Base-by-base conservation (phyloP, 2,888 invertebrate genomes). In the Bimastos eiseni region DNA sequence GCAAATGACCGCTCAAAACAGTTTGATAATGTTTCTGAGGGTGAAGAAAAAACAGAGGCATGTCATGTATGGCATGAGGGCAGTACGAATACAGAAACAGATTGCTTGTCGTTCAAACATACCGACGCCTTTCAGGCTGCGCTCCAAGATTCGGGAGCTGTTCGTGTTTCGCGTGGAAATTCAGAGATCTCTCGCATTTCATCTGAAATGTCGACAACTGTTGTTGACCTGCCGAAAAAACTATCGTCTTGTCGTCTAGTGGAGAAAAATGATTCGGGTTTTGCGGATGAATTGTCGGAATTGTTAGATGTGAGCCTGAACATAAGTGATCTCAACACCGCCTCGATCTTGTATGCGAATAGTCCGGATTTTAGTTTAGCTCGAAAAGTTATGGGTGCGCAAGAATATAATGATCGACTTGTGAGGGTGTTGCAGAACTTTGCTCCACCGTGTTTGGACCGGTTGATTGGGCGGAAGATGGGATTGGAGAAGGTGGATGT, bases 381-480 rank as follows among this genome's bases (percentile, higher is more conserved):
- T 33, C 30, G 86, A 21, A 86, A 86, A 86, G 34, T 34, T 19
- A 86, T 86, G 6, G 36, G 36, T 17, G 17, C n/a, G 8, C 34
- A 36, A 37, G 86, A 86, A 24, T 86, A 86, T 19, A 86, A 86
- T 19, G 86, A 86, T 86, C 34, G 86, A 34, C 86, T 86, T 34
- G 1, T 17, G 34, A 37, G 5, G 86, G 24, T 17, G 86, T 15
- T 86, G 86, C 5, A 24, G 33, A 4, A 86, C 4, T 86, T 86
- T 86, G 86, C 86, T 37, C 86, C 86, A 37, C 36, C 89, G 3
- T 36, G 44, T 24, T n/a, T 37, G 33, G 34, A 70, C 30, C 89
- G 55, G 36, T n/a, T 89, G 34, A 89, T 89, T 70, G 89, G 89
- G 2, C 89, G 49, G 30, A 49, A 55, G 37, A 89, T 89, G 89